A percentile compares a stretch with the other conserved stretches of the same genome.
Evolutionary conservation across 30 jellyfish, hydroid and myxozoan species (phyloP).

Genomic region (Aurelia sp.): DNA sequence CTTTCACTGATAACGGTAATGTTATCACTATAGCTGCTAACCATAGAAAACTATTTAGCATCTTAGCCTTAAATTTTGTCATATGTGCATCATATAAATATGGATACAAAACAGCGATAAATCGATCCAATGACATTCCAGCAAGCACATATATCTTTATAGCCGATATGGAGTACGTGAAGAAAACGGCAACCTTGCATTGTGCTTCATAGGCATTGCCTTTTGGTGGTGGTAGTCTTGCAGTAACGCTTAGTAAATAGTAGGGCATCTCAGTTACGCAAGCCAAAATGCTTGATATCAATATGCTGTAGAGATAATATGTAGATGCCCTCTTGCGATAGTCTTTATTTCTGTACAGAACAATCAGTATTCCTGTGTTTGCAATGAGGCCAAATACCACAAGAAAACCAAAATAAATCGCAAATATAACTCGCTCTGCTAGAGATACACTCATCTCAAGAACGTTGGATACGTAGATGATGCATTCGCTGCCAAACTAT

Average conservation of each 20-base stretch:
- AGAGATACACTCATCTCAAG: slow-evolving; percentile 19
- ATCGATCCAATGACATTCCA: slow-evolving; percentile 52
- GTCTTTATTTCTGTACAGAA: slow-evolving; percentile 2
- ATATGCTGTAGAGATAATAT: slow-evolving; percentile 32
- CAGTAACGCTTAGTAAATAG: slow-evolving; percentile 17
- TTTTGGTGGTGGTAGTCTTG: slow-evolving; percentile 17
- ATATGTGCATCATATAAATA: slow-evolving; percentile 17
- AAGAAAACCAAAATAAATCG: slow-evolving; percentile 7
- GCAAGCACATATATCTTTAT: slow-evolving; percentile 32
- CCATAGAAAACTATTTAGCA: slow-evolving; percentile 27
- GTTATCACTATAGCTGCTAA: background rate
- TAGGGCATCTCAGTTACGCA: slow-evolving; percentile 45
- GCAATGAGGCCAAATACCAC: slow-evolving; percentile 43
- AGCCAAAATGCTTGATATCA: slow-evolving; percentile 29
- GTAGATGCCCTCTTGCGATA: slow-evolving; percentile 44
- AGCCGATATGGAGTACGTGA: slow-evolving; percentile 12
- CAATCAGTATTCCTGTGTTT: background rate
- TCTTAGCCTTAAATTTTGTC: background rate
- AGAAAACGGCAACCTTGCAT: slow-evolving; percentile 29
- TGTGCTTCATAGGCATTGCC: background rate
- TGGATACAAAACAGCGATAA: slow-evolving; percentile 31
- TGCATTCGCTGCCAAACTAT: no score
- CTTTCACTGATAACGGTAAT: slow-evolving; percentile 26
- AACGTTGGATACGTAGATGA: no score
- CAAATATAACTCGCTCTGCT: slow-evolving; percentile 21